Percentiles rank a stretch among this genome's conserved stretches.
Evolutionary conservation across 2,888 invertebrate genomes (phyloP).

Genomic region (Eristalis pertinax): DNA sequence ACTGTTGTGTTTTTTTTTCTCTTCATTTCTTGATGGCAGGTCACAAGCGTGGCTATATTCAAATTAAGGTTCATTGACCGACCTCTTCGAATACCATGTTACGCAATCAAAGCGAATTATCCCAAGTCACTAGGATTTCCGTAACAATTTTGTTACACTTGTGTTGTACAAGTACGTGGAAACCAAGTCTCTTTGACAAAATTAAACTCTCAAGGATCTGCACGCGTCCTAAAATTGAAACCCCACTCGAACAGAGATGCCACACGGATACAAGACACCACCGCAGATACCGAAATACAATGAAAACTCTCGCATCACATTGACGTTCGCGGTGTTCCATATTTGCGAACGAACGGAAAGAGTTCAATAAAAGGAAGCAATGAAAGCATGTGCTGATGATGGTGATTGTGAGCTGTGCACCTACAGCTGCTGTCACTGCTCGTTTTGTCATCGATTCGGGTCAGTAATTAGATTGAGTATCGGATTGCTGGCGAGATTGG

Average conservation of each 20-base stretch:
- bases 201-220: conserved; percentile 20
- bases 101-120: conserved; percentile 30
- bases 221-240: conserved; percentile 30
- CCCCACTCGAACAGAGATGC: background rate
- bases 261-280: background rate
- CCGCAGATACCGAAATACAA: background rate
- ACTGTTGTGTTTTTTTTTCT: background rate
- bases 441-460: conserved; percentile 34
- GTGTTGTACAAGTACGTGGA: background rate
- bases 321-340: background rate
- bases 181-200: background rate
- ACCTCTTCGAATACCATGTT: conserved; percentile 13
- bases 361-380: conserved; percentile 2
- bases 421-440: background rate
- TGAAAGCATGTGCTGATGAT: conserved; percentile 2
- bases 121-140: background rate
- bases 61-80: conserved; percentile 46
- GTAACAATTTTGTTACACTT: background rate
- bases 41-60: conserved; percentile 9
- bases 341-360: background rate
- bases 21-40: background rate
- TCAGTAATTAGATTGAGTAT: conserved; percentile 48
- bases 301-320: no score
- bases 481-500: conserved; percentile 31
- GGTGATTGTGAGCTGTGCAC: background rate